Evolutionary conservation across 2,888 invertebrate species (phyloP).

Genomic region (Crossocerus cetratus): DNA sequence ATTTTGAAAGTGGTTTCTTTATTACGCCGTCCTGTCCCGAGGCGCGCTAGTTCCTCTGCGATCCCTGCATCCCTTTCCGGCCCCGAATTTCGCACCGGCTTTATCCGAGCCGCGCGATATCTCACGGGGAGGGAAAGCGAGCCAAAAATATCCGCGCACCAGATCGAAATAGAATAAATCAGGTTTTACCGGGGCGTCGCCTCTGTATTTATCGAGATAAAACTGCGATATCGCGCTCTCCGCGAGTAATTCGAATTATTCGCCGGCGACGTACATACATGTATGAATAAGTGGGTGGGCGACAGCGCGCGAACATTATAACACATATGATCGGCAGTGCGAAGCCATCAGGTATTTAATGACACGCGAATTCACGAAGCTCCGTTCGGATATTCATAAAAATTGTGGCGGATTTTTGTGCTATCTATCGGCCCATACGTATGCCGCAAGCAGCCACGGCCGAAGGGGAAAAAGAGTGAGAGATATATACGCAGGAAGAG

Average conservation of each 20-base stretch:
- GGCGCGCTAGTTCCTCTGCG: neutral
- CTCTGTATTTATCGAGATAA: conserved; percentile 14
- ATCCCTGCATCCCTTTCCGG: neutral
- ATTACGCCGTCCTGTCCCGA: too few relatives aligned
- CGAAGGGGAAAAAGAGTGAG: too few relatives aligned
- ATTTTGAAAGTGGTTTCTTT: neutral
- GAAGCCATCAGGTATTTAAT: too few relatives aligned
- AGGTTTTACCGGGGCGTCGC: conserved; percentile 23
- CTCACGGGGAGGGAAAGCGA: neutral
- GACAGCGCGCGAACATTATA: conserved; percentile 28
- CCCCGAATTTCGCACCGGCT: conserved; percentile 2
- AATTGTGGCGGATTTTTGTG: conserved; percentile 3
- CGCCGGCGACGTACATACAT: neutral
- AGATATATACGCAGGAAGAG: too few relatives aligned
- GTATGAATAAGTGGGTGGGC: neutral
- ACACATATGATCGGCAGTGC: conserved; percentile 6
- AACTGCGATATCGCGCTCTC: conserved; percentile 15
- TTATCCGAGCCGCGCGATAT: neutral
- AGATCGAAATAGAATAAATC: conserved; percentile 25
- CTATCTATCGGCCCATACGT: too few relatives aligned
- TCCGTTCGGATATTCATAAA: conserved; percentile 20
- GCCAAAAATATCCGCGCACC: neutral
- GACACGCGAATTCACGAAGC: conserved; percentile 8
- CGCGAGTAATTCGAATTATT: conserved; percentile 36
- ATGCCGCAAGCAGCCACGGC: too few relatives aligned